Evolutionary conservation across 2,797 vertebrate species (phyloP).

Genomic region (Artibeus jamaicensis): DNA sequence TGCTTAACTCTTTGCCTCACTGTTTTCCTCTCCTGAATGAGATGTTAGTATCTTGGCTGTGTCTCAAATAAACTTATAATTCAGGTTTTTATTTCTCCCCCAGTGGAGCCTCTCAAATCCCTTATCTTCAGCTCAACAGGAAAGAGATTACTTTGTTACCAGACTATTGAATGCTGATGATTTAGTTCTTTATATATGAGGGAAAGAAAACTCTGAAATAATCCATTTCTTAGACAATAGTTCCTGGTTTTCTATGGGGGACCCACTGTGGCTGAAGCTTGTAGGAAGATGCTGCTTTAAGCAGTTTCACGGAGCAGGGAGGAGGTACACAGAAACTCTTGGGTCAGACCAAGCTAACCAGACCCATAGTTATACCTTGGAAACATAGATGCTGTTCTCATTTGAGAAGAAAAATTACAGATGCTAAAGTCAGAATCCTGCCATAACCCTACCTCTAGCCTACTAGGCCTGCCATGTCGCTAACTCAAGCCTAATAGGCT

Average conservation of each 20-base stretch:
- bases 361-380: background rate
- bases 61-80: slow-evolving; percentile 46
- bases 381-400: background rate
- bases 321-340: background rate
- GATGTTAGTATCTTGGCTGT: slow-evolving; percentile 23
- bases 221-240: background rate
- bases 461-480: background rate
- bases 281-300: background rate
- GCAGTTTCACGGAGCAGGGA: background rate
- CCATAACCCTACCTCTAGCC: background rate
- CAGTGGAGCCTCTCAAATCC: slow-evolving; percentile 47
- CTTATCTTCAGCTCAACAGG: slow-evolving; percentile 60
- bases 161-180: slow-evolving; percentile 54
- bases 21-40: background rate
- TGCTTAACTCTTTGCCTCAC: background rate
- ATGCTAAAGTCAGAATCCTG: background rate
- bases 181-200: slow-evolving; percentile 47
- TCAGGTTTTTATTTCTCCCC: slow-evolving; percentile 48
- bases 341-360: background rate
- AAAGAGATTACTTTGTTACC: slow-evolving; percentile 66
- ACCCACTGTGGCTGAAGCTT: background rate
- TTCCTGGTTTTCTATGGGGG: background rate
- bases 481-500: background rate
- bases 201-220: slow-evolving; percentile 5
- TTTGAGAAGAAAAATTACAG: background rate